phyloP scores from a whole-genome alignment of 2,888 invertebrate species.

The Macrophya annulata region DNA sequence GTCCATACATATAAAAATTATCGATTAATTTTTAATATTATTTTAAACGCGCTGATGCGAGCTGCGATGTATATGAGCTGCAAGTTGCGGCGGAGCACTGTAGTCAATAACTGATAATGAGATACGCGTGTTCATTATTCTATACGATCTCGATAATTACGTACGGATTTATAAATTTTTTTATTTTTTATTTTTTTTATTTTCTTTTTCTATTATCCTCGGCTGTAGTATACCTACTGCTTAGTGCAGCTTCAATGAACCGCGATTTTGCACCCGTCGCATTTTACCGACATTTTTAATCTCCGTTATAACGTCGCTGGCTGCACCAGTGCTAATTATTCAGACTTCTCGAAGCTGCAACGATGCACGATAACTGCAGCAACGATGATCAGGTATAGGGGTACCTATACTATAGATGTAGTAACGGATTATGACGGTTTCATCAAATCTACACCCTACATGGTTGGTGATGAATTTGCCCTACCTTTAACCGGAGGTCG shows the following conservation, averaged over 20 bases:
- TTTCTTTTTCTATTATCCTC: slow-evolving; percentile 5
- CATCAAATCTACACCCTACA: neutral
- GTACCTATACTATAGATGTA: neutral
- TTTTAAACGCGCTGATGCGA: neutral
- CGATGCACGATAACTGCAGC: neutral
- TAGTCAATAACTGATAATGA: slow-evolving; percentile 17
- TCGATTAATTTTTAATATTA: neutral
- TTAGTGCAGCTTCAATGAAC: slow-evolving; percentile 50
- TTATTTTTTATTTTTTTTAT: too few relatives aligned
- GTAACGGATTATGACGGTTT: neutral
- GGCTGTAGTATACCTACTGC: neutral
- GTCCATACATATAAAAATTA: neutral
- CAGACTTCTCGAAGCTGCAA: slow-evolving; percentile 4
- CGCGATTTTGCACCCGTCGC: slow-evolving; percentile 1
- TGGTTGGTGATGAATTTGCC: neutral
- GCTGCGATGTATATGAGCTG: too few relatives aligned
- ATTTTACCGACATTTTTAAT: slow-evolving; percentile 27
- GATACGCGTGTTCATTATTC: neutral
- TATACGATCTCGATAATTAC: neutral
- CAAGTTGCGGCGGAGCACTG: neutral
- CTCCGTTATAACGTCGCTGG: neutral
- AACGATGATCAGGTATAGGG: too few relatives aligned
- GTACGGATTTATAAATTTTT: slow-evolving; percentile 7
- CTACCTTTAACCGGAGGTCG: neutral
- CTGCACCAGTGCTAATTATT: slow-evolving; percentile 21